phyloP scores from a whole-genome alignment of 2,113 vertebrate species.

The Meleagris gallopavo region DNA sequence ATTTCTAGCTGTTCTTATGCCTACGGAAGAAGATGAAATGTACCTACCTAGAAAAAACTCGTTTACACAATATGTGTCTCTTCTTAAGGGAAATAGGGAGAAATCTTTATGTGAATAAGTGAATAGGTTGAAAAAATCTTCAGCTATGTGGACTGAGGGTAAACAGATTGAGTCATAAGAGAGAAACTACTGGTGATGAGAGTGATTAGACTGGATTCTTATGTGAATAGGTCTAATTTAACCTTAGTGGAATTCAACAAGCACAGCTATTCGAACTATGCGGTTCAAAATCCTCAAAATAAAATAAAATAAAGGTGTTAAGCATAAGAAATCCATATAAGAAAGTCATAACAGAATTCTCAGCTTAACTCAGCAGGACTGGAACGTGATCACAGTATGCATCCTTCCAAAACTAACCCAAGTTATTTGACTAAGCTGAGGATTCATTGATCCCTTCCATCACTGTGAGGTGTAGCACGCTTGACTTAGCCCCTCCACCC shows the following conservation, averaged over 20 bases:
- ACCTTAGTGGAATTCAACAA: background rate
- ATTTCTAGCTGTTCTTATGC: background rate
- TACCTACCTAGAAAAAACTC: background rate
- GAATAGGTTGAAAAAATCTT: background rate
- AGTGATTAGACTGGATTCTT: background rate
- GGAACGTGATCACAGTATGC: background rate
- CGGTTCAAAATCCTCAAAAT: background rate
- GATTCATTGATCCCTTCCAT: background rate
- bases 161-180: conserved; percentile 4
- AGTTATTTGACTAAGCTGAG: background rate
- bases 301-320: background rate
- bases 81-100: background rate
- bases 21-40: background rate
- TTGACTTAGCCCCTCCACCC: background rate
- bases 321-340: background rate
- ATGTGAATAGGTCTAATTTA: background rate
- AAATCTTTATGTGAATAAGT: background rate
- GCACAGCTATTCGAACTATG: background rate
- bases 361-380: background rate
- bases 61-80: background rate
- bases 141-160: background rate
- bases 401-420: background rate
- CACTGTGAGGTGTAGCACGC: background rate
- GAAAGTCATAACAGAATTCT: background rate
- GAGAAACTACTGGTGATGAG: background rate